Conservation (phyloP, 2,113 vertebrate genomes). For the Oophaga pumilio region DNA sequence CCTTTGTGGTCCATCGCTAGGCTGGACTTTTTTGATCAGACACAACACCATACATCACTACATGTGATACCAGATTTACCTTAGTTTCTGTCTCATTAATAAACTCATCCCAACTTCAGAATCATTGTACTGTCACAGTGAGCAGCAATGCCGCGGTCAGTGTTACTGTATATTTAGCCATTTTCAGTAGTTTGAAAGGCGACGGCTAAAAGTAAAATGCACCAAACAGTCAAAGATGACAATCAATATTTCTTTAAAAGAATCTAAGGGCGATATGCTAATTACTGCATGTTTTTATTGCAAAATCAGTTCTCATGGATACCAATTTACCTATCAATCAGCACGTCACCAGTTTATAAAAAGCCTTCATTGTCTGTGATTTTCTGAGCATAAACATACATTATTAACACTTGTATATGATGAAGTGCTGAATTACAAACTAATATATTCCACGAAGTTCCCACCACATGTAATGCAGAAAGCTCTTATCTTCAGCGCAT, state of each 20-base stretch:
- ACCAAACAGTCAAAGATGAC: background rate
- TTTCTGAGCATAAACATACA: conserved; percentile 8
- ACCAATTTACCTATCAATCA: conserved; percentile 34
- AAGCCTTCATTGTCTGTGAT: background rate
- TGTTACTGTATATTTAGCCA: background rate
- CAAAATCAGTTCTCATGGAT: conserved; percentile 18
- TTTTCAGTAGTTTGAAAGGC: background rate
- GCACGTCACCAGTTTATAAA: background rate
- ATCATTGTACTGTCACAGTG: background rate
- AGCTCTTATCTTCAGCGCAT: background rate
- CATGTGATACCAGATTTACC: background rate
- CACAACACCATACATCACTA: too few species aligned
- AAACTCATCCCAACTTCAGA: background rate
- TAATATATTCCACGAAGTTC: background rate
- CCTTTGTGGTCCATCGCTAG: background rate
- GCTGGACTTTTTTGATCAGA: too few species aligned
- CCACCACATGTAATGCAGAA: background rate
- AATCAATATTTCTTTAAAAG: conserved; percentile 8
- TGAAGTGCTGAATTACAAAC: background rate
- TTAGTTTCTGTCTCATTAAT: background rate
- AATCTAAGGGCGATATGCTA: conserved; percentile 17
- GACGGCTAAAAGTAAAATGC: background rate
- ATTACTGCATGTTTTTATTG: background rate
- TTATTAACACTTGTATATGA: conserved; percentile 22
- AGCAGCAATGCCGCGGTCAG: background rate